Conservation (phyloP, 2,797 vertebrate species). For the Spinus pinus region DNA sequence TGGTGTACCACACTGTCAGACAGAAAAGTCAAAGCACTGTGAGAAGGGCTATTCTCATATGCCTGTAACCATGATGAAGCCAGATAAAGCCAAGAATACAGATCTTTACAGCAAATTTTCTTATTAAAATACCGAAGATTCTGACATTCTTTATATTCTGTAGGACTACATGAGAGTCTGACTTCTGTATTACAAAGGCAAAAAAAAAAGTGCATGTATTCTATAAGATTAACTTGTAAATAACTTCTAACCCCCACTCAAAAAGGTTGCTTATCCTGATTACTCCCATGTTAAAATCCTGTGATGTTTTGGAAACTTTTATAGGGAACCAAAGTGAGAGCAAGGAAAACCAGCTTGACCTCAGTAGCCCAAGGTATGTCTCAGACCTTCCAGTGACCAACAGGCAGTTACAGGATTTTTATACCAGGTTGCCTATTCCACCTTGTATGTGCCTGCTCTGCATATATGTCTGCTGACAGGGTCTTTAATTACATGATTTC, state of each 20-base stretch:
- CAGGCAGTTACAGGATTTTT: background rate
- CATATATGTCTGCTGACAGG: background rate
- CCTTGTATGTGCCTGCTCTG: background rate
- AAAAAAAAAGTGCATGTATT: background rate
- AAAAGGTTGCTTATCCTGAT: background rate
- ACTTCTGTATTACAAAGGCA: background rate
- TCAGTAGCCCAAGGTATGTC: background rate
- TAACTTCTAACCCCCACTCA: background rate
- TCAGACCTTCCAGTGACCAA: background rate
- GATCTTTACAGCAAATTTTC: background rate
- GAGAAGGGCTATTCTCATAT: background rate
- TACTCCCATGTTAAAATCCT: background rate
- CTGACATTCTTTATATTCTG: background rate
- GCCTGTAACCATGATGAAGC: background rate
- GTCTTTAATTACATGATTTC: background rate
- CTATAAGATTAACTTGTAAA: background rate
- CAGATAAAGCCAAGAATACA: background rate
- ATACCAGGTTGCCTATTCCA: background rate
- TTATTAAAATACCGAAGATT: background rate
- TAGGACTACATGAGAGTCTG: background rate
- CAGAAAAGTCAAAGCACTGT: background rate
- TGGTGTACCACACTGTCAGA: rapidly evolving
- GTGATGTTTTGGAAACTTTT: background rate
- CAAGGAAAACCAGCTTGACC: background rate
- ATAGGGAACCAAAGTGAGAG: background rate